Evolutionary conservation across 2,888 invertebrate species (phyloP).

Genomic region (Netelia melanura): DNA sequence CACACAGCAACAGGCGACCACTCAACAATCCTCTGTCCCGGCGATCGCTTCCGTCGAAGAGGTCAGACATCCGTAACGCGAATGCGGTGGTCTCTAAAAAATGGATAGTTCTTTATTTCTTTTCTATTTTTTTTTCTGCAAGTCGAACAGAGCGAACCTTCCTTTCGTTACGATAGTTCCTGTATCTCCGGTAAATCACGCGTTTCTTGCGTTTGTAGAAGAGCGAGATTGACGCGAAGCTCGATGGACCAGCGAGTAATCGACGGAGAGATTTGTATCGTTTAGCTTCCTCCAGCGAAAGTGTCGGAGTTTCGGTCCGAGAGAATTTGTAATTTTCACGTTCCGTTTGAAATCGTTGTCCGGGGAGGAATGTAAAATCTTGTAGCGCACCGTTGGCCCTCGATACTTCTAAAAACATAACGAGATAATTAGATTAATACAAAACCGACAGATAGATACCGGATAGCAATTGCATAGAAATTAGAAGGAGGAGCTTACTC

Average conservation of each 20-base stretch:
- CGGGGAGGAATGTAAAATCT: neutral
- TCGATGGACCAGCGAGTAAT: neutral
- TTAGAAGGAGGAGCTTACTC: neutral
- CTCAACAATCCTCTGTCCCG: conserved; percentile 45
- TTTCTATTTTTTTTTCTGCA: neutral
- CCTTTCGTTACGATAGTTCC: conserved; percentile 63
- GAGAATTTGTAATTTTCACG: neutral
- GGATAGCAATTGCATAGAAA: neutral
- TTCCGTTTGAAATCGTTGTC: neutral
- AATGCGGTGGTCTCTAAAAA: neutral
- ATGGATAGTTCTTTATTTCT: neutral
- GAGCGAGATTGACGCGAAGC: neutral
- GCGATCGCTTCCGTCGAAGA: conserved; percentile 41
- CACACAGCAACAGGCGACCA: conserved; percentile 70
- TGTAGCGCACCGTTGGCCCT: conserved; percentile 1
- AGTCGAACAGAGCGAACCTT: conserved; percentile 35
- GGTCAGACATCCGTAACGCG: conserved; percentile 58
- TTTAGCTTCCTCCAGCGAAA: no score
- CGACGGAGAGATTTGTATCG: no score
- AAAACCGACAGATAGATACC: neutral
- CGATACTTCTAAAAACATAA: conserved; percentile 5
- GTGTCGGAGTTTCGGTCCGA: no score
- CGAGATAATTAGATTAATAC: conserved; percentile 1
- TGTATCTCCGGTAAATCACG: conserved; percentile 42
- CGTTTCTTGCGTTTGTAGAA: neutral